Evolutionary conservation across 2,888 invertebrate genomes (phyloP).

Genomic region (Lacanobia wlatinum): DNA sequence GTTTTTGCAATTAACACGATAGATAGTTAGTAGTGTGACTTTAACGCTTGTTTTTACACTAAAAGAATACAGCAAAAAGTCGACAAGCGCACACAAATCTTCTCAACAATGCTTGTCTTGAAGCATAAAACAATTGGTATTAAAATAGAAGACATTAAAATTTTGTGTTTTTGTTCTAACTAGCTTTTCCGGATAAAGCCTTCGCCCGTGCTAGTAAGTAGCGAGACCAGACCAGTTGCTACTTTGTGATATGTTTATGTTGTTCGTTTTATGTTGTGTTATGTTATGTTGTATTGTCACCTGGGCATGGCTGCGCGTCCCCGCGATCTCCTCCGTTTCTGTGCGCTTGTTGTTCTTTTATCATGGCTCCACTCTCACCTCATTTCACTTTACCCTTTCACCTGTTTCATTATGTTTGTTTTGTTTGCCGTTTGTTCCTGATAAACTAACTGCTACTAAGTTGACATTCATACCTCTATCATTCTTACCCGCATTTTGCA

Average conservation of each 20-base stretch:
- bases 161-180: conserved; percentile 90
- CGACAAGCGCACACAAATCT: conserved; percentile 89
- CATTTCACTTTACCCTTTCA: conserved; percentile 55
- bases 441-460: conserved; percentile 38
- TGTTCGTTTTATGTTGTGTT: conserved; percentile 69
- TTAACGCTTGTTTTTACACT: conserved; percentile 83
- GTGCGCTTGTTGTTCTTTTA: conserved; percentile 91
- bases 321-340: conserved; percentile 85
- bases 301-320: conserved; percentile 89
- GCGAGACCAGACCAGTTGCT: conserved; percentile 87
- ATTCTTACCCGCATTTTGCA: conserved; percentile 20
- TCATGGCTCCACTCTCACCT: conserved; percentile 77
- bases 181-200: conserved; percentile 99
- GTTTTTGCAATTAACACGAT: conserved; percentile 70
- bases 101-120: conserved; percentile 80
- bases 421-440: conserved; percentile 39
- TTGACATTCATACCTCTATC: conserved; percentile 9
- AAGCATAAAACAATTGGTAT: conserved; percentile 80
- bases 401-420: conserved; percentile 31
- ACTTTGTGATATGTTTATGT: conserved; percentile 81
- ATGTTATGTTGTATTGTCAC: conserved; percentile 75
- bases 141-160: conserved; percentile 77
- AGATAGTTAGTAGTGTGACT: conserved; percentile 79
- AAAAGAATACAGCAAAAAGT: conserved; percentile 75
- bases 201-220: conserved; percentile 99